These are phyloP conservation scores for Bos taurus DNA, from an alignment of 2,113 vertebrate genomes.

Conservation along the genomic window DNA sequence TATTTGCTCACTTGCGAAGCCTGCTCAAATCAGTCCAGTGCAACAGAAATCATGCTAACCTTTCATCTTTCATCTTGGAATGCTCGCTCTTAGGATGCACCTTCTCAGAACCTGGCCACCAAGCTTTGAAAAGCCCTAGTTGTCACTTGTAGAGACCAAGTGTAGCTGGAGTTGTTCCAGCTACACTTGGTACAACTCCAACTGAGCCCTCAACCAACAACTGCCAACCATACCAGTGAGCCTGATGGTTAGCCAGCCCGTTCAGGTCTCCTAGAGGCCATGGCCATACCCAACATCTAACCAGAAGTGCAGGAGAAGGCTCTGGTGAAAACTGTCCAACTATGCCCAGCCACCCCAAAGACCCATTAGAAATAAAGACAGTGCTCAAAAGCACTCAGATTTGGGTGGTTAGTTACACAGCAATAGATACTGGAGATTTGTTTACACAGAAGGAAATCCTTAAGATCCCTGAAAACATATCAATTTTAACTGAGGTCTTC, in stretches of 20 bases:
- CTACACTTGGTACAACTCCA: not conserved
- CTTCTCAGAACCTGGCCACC: not conserved
- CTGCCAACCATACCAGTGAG: not conserved
- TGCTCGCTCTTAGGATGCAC: not conserved
- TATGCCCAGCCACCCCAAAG: not conserved
- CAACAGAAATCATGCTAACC: not conserved
- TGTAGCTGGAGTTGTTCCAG: not conserved
- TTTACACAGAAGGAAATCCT: not conserved
- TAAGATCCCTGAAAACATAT: not conserved
- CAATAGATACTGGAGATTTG: not conserved
- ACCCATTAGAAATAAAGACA: not conserved
- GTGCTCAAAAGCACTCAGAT: not conserved
- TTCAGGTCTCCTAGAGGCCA: not conserved
- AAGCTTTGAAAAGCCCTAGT: not conserved
- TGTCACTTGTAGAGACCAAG: not conserved
- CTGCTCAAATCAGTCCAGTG: not conserved
- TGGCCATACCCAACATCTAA: not conserved
- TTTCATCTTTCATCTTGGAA: not conserved
- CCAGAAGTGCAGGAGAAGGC: not conserved
- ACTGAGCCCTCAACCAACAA: not conserved
- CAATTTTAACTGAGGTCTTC: constrained; percentile 37
- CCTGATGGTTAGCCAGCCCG: not conserved
- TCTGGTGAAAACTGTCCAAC: not conserved
- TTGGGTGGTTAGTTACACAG: not conserved
- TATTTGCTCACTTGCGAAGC: not conserved